Evolutionary conservation across 1,140 invertebrate species (phyloP), one percentile per base, ranked within the genome.

Genomic region (Procambarus virginalis): DNA sequence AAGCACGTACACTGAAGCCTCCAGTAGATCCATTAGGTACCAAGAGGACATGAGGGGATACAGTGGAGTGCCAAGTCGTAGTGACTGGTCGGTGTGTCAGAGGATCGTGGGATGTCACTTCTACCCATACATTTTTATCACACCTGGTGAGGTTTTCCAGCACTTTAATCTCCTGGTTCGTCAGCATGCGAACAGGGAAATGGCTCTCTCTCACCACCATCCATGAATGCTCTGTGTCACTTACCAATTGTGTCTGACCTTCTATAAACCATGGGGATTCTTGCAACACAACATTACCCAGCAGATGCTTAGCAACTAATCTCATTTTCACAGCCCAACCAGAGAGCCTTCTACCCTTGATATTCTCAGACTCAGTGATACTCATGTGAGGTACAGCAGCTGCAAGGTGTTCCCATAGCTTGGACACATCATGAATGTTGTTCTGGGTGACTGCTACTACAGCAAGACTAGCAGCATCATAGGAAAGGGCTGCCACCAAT

Each of bases 181-280:
- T 75, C 49, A 89, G 34, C 22, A 89, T 51, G 55, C 79, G 80
- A 17, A 70, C 51, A 45, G 86, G 86, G 34, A 70, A 70, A 51
- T 89, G 68, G 55, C 22, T 79, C 34, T 79, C 58, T 17, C 22
- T 80, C 46, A 90, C 49, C 45, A 70, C n/a, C 78, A 55, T 55
- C 81, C 81, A 84, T 49, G 60, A 73, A 10, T 58, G 20, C 46
- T 85, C 17, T 76, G 45, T 58, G 34, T 68, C 77, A 17, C 45
- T 55, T 22, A 58, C 60, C 10, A 90, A 34, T 45, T 46, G 34
- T 68, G 58, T 70, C 45, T 55, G 9, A 20, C 88, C 88, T 49
- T 90, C 88, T 46, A 84, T 22, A 20, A 90, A 60, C 88, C 88
- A 90, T 17, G 88, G 88, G 3, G 88, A 79, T 48, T 90, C 82